phyloP scores from a whole-genome alignment of 2,797 vertebrate genomes.

The Otolemur crassicaudatus region DNA sequence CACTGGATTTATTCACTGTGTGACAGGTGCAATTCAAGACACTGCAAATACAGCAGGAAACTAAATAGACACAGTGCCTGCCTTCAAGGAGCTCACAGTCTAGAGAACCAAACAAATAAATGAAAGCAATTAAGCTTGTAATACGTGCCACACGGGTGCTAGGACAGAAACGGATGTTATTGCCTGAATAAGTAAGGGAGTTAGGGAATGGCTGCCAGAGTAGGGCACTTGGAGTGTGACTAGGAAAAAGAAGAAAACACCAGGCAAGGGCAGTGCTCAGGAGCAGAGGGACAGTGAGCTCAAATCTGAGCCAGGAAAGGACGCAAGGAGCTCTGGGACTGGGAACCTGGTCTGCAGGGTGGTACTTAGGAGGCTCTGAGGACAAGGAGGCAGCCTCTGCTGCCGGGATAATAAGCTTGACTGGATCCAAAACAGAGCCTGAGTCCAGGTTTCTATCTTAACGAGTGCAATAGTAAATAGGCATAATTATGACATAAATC shows the following conservation, averaged over 20 bases:
- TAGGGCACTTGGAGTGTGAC: background rate
- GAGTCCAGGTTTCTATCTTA: background rate
- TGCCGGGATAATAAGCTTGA: background rate
- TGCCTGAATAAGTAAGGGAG: background rate
- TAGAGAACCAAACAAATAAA: background rate
- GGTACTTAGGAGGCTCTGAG: too few relatives aligned
- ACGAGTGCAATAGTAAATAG: background rate
- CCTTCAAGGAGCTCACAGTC: background rate
- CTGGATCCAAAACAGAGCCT: background rate
- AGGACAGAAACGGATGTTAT: background rate
- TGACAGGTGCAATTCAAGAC: background rate
- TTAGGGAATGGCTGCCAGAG: background rate
- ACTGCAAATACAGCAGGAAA: background rate
- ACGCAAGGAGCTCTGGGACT: background rate
- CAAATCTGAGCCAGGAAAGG: background rate
- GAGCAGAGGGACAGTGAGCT: background rate
- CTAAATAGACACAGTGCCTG: background rate
- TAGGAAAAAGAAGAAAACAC: background rate
- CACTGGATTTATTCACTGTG: background rate
- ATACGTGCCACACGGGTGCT: background rate
- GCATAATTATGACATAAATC: background rate
- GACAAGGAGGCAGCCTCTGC: background rate
- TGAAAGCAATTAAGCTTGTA: background rate
- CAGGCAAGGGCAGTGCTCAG: background rate
- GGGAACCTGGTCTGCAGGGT: background rate